Evolutionary conservation across 2,113 vertebrate genomes (phyloP), one percentile per base, ranked within the genome.

Genomic region (Corydoras maculifer): DNA sequence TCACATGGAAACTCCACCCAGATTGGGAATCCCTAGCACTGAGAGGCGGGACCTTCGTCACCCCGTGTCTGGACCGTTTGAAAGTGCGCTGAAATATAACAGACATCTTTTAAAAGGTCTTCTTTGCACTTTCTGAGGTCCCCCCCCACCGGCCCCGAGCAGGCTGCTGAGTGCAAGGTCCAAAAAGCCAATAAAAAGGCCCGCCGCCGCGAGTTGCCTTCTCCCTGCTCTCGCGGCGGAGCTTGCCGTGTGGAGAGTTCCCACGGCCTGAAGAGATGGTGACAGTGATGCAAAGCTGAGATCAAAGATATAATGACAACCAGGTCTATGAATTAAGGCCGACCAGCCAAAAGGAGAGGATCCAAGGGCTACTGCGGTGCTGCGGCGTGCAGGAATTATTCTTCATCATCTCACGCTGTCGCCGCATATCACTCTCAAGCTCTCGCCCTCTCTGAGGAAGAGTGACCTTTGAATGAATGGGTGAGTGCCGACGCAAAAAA

Each of bases 351-450:
- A 66, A 65, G 71, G 35, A 68, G 76, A 32, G 30, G 25, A 76
- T 77, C 75, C 58, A 61, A 11, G 70, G 82, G 79, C 72, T 83
- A 88, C 82, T 50, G 85, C 82, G 78, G 85, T 82, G 79, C 82
- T 86, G 86, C 83, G 89, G 87, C 93, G 92, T 86, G 84, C 86
- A 89, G 87, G 90, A 91, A 91, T 92, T 91, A 90, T 94, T 92
- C 87, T 91, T 92, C 89, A 88, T 89, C 87, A 78, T 92, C 90
- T 93, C 90, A 87, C 90, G 86, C 87, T 92, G 92, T 93, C 92
- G 80, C 85, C 77, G 83, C 84, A 75, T 86, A 90, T 94, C 92
- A 94, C 66, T 75, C 86, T 94, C 93, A 92, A 89, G 87, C 82
- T 80, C 70, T 82, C 75, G 79, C 86, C 87, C 87, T 77, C 79